A percentile compares a stretch with the other conserved stretches of the same genome.
Conservation (phyloP, 2,113 vertebrate genomes). For the Machaerirhynchus nigripectus region DNA sequence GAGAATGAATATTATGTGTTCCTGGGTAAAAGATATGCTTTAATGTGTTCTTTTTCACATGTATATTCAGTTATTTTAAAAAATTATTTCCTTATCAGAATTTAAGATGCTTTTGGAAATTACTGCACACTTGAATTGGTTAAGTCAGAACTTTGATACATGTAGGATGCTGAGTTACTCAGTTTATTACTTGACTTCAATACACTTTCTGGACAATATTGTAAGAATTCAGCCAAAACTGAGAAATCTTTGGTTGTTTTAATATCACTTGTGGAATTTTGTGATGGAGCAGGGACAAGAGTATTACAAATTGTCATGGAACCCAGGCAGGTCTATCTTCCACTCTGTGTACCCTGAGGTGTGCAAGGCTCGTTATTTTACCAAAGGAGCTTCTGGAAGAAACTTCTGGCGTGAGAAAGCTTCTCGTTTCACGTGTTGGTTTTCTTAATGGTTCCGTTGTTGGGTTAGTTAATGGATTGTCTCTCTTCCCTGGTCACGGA, state of each 20-base stretch:
- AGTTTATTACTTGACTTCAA: not conserved
- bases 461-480: not conserved
- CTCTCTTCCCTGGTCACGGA: rapidly evolving
- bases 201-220: rapidly evolving
- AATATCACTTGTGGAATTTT: rapidly evolving
- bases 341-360: not conserved
- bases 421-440: not conserved
- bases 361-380: rapidly evolving
- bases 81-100: not conserved
- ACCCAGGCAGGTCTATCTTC: not conserved
- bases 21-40: not conserved
- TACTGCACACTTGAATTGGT: not conserved
- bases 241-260: not conserved
- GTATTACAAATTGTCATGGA: not conserved
- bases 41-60: not conserved
- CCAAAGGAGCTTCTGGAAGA: not conserved
- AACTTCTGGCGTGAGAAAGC: not conserved
- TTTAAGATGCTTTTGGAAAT: not conserved
- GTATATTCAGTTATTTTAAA: not conserved
- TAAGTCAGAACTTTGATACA: not conserved
- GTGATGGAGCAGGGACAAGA: not conserved
- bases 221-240: not conserved
- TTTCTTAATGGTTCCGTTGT: not conserved
- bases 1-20: not conserved
- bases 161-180: not conserved